A percentile compares a stretch with the other conserved stretches of the same genome.
Conservation (phyloP, 2,888 invertebrate species). For the Rhagonycha lutea region DNA sequence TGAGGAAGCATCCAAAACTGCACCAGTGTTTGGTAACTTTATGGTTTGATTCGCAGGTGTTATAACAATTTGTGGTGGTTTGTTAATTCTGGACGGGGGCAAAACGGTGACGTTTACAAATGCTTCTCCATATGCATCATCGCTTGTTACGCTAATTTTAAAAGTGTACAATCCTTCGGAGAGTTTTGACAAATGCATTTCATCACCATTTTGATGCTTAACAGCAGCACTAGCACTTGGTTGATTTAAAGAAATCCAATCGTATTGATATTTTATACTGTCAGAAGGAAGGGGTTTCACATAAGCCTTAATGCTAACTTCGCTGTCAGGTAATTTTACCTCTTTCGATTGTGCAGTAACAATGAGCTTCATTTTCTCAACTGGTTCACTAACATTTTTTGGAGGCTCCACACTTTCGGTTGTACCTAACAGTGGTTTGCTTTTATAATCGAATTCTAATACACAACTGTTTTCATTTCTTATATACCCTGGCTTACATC, state of each 20-base stretch:
- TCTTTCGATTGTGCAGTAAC: slow-evolving; percentile 78
- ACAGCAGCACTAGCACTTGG: slow-evolving; percentile 76
- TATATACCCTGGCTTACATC: slow-evolving; percentile 68
- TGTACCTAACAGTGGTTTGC: slow-evolving; percentile 33
- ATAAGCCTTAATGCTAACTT: slow-evolving; percentile 81
- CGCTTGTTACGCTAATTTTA: slow-evolving; percentile 80
- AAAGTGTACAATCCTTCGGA: slow-evolving; percentile 88
- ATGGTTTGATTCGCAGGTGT: slow-evolving; percentile 85
- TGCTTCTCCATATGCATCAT: slow-evolving; percentile 76
- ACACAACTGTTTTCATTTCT: slow-evolving; percentile 53
- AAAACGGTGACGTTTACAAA: slow-evolving; percentile 89
- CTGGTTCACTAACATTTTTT: slow-evolving; percentile 40
- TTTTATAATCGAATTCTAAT: slow-evolving; percentile 51
- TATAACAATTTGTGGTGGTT: slow-evolving; percentile 82
- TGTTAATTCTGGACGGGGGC: slow-evolving; percentile 82
- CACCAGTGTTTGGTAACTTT: slow-evolving; percentile 86
- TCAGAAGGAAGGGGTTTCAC: slow-evolving; percentile 76
- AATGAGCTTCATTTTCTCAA: slow-evolving; percentile 67
- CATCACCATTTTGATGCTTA: slow-evolving; percentile 81
- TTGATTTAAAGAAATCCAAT: slow-evolving; percentile 85
- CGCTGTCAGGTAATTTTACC: slow-evolving; percentile 81
- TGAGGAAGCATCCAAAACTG: slow-evolving; percentile 81
- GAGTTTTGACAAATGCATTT: slow-evolving; percentile 80
- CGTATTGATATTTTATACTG: slow-evolving; percentile 80
- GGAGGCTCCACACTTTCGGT: slow-evolving; percentile 39